Evolutionary conservation across 2,888 invertebrate genomes (phyloP).

Genomic region (Tetramorium bicarinatum): DNA sequence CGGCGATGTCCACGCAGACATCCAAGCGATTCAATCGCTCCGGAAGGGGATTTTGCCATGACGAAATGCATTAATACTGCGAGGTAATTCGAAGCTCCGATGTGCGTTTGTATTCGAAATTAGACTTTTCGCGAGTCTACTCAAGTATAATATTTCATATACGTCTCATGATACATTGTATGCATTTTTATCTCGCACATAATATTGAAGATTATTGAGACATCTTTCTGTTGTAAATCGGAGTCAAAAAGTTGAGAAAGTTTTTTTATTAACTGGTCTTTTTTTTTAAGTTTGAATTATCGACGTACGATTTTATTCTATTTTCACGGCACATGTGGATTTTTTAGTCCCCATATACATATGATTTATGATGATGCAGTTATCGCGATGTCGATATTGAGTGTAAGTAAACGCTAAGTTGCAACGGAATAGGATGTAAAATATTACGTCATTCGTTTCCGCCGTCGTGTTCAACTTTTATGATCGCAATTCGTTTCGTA

Average conservation of each 20-base stretch:
- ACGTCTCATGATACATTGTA: neutral
- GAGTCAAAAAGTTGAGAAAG: neutral
- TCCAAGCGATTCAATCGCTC: constrained; percentile 63
- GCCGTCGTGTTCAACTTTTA: constrained; percentile 7
- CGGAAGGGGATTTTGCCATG: constrained; percentile 24
- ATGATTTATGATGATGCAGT: constrained; percentile 7
- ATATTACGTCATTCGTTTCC: neutral
- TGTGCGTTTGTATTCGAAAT: constrained; percentile 12
- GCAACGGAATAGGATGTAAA: neutral
- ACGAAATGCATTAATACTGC: constrained; percentile 59
- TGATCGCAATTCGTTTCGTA: neutral
- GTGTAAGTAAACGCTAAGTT: constrained; percentile 11
- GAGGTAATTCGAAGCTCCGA: constrained; percentile 33
- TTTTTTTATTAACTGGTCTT: neutral
- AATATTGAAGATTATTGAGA: neutral
- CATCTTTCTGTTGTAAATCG: neutral
- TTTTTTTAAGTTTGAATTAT: neutral
- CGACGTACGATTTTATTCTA: neutral
- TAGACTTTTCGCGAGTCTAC: neutral
- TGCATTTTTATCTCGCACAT: neutral
- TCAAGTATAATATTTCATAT: neutral
- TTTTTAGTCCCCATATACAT: neutral
- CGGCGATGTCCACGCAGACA: constrained; percentile 60
- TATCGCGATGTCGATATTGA: constrained; percentile 8
- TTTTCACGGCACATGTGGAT: neutral